Conservation (phyloP, 2,888 invertebrate species). For the Tetropium fuscum region DNA sequence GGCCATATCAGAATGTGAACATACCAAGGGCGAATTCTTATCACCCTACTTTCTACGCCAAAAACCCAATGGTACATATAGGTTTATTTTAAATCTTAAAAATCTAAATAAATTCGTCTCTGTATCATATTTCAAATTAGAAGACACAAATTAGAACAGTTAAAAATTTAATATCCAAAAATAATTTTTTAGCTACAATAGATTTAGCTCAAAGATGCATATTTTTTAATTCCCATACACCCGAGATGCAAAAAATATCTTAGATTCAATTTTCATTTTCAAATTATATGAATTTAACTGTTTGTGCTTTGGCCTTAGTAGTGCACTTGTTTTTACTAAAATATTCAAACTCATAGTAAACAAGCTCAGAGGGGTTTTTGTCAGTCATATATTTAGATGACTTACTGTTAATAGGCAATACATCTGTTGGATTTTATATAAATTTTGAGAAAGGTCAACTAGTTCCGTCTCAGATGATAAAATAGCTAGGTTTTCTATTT, state of each 20-base stretch:
- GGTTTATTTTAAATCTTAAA: conserved; percentile 6
- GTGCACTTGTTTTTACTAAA: not conserved
- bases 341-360: conserved; percentile 1
- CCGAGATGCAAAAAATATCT: not conserved
- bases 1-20: not conserved
- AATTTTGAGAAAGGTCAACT: no score
- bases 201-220: not conserved
- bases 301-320: not conserved
- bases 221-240: not conserved
- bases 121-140: not conserved
- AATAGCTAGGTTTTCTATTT: no score
- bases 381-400: no score
- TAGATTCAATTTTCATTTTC: not conserved
- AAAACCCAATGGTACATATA: not conserved
- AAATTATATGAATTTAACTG: not conserved
- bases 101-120: not conserved
- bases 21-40: not conserved
- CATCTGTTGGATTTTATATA: no score
- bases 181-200: not conserved
- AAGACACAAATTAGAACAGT: not conserved
- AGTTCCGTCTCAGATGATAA: no score
- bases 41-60: not conserved
- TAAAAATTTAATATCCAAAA: not conserved
- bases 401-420: no score
- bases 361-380: no score